These are phyloP conservation scores for Pyralis farinalis DNA, from an alignment of 2,888 invertebrate species.

Conservation along the genomic window DNA sequence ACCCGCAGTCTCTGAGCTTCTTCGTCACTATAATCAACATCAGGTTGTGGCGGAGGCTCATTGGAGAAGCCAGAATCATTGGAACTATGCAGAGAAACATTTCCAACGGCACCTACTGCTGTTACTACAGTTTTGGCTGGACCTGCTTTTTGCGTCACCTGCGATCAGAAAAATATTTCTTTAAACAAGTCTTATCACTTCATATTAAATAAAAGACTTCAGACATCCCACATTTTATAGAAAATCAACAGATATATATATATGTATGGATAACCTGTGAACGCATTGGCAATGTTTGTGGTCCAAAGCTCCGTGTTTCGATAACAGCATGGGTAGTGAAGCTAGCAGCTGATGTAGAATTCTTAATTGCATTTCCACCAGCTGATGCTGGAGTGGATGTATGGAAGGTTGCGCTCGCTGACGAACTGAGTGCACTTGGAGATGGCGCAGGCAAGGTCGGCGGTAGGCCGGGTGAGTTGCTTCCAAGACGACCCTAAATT, in stretches of 20 bases:
- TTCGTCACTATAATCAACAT: constrained; percentile 95
- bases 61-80: constrained; percentile 96
- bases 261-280: constrained; percentile 61
- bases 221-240: too few species aligned
- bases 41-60: constrained; percentile 93
- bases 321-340: constrained; percentile 76
- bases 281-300: constrained; percentile 71
- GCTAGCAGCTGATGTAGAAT: constrained; percentile 81
- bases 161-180: too few species aligned
- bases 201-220: too few species aligned
- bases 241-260: too few species aligned
- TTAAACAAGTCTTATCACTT: too few species aligned
- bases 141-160: constrained; percentile 68
- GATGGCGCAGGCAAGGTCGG: constrained; percentile 87
- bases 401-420: constrained; percentile 83
- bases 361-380: constrained; percentile 67
- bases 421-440: constrained; percentile 82
- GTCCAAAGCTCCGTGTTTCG: constrained; percentile 71
- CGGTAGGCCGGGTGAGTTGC: constrained; percentile 83
- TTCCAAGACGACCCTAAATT: constrained; percentile 65
- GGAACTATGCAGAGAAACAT: constrained; percentile 92
- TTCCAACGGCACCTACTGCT: constrained; percentile 81
- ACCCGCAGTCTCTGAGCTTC: constrained; percentile 85
- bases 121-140: constrained; percentile 71
- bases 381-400: constrained; percentile 58